Percentiles rank a stretch among this genome's conserved stretches.
phyloP scores from a whole-genome alignment of 1,140 invertebrate genomes.

The Leguminivora glycinivorella region DNA sequence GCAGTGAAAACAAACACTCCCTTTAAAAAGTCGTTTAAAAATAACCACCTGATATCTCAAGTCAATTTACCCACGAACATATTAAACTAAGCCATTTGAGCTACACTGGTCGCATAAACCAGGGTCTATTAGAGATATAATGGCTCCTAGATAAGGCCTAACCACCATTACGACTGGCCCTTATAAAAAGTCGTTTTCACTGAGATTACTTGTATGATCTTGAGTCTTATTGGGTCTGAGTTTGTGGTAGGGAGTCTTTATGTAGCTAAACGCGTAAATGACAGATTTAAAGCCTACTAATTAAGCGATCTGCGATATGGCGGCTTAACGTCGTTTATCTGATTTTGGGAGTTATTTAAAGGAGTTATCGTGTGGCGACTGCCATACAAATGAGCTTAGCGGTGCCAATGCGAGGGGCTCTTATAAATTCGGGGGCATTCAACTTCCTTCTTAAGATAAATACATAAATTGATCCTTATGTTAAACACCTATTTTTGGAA shows the following conservation, averaged over 20 bases:
- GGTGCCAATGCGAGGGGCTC: not conserved
- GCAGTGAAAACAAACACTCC: too few species aligned
- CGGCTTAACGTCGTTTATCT: slow-evolving; percentile 51
- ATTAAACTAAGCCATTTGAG: slow-evolving; percentile 22
- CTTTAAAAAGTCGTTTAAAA: too few species aligned
- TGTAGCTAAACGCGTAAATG: slow-evolving; percentile 57
- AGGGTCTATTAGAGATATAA: slow-evolving; percentile 63
- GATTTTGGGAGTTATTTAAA: slow-evolving; percentile 59
- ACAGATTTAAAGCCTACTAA: slow-evolving; percentile 72
- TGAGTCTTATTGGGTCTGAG: not conserved
- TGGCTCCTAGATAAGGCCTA: slow-evolving; percentile 60
- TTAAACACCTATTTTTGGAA: too few species aligned
- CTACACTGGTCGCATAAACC: slow-evolving; percentile 48
- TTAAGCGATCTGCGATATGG: slow-evolving; percentile 64
- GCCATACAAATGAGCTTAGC: slow-evolving; percentile 18
- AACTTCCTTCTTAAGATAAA: too few species aligned
- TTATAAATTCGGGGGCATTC: not conserved
- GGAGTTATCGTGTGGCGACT: slow-evolving; percentile 32
- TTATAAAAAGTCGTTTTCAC: not conserved
- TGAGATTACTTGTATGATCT: not conserved
- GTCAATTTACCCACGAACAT: slow-evolving; percentile 9
- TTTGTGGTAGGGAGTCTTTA: not conserved
- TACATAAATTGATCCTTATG: too few species aligned
- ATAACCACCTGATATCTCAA: not conserved
- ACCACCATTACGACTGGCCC: slow-evolving; percentile 32